Evolutionary conservation across 2,797 vertebrate species (phyloP), one percentile per base, ranked within the genome.

Genomic region (Acropternis orthonyx): DNA sequence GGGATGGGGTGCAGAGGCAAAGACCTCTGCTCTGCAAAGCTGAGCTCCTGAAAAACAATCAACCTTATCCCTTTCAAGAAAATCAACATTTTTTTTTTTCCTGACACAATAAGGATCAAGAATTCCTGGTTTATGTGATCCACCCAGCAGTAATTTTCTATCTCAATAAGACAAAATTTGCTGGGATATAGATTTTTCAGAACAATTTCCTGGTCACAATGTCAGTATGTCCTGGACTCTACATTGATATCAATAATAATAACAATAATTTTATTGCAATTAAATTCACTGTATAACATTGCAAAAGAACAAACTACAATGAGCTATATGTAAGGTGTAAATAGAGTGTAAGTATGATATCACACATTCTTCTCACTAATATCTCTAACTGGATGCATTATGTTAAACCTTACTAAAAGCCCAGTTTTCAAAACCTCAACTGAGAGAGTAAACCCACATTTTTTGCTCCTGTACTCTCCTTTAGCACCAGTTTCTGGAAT

Each of bases 401-500:
- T 90, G 21, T 36, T 76, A 78, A 79, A 26, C 7, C 6, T 9
- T 66, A 19, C 54, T 44, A 71, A 76, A 94, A 61, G 4, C 34
- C 32, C 27, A 41, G 22, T 61, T 63, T 80, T 93, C 86, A 77
- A 83, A 94, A 73, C 23, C 18, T 85, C 39, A 73, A 22, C 12
- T 67, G 73, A 41, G 71, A 59, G 62, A 43, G 7, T 36, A 82
- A 86, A 88, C 14, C 6, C 63, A 43, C 11, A 26, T 59, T 90
- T 94, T 95, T 87, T 71, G 21, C 55, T 52, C 62, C 49, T 56
- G 26, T 15, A 7, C 48, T 81, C 61, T 74, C 91, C 46, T 96
- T 92, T 93, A 95, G 54, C 95, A 95, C 96, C 56, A 54, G 63
- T 92, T 96, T 94, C 92, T 95, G 71, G 88, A 93, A 68, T 71